Base-by-base conservation (phyloP, 2,888 invertebrate genomes). In the Protula sp. region DNA sequence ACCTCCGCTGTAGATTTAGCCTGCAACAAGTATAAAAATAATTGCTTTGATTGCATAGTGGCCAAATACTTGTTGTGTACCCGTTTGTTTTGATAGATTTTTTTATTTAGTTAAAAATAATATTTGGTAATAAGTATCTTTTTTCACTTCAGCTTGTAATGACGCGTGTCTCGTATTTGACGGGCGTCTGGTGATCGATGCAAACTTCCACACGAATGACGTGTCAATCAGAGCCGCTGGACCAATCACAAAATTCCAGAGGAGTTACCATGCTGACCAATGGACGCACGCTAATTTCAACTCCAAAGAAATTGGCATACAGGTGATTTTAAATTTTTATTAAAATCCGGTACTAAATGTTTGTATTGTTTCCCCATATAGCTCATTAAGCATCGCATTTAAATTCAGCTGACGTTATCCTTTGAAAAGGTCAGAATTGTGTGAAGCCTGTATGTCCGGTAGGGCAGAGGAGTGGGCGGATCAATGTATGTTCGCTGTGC, bases 101-200 rank as follows among this genome's bases (percentile, higher is more conserved):
- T n/a, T n/a, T n/a, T n/a, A n/a, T n/a, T n/a, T n/a, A n/a, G n/a
- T n/a, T n/a, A n/a, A n/a, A n/a, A n/a, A n/a, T n/a, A n/a, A n/a
- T n/a, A n/a, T n/a, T n/a, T n/a, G n/a, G n/a, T n/a, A n/a, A n/a
- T n/a, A n/a, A n/a, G n/a, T n/a, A n/a, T n/a, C n/a, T n/a, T n/a
- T n/a, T n/a, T n/a, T n/a, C n/a, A n/a, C n/a, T n/a, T n/a, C n/a
- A 60, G 67, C 68, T 22, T 61, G 69, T 48, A 82, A 81, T 67
- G 76, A 81, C 68, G 74, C 79, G 9, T 80, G 78, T 62, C 69
- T 82, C 53, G 81, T 82, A 28, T 82, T 74, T 68, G 82, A 82
- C 66, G 79, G 79, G 2, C 74, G 74, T 54, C 72, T 82, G 51
- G 81, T 82, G 38, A 79, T 82, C 58, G 81, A 82, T 67, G 74